phyloP scores from a whole-genome alignment of 2,888 invertebrate species.

The Chaetogeoica ovagalla region DNA sequence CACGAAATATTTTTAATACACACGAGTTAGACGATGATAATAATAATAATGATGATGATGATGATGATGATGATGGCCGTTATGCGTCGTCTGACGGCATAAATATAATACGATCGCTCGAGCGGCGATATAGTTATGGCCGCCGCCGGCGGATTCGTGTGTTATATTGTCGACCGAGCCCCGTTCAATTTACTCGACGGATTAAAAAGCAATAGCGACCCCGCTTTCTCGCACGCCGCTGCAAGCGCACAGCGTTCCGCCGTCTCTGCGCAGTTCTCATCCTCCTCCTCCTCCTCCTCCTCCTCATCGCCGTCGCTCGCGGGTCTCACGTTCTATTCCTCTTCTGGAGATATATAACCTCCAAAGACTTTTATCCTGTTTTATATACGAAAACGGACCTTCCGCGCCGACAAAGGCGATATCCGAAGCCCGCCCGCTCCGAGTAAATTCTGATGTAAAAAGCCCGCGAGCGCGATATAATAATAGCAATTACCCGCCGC shows the following conservation, averaged over 20 bases:
- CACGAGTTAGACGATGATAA: too few species aligned
- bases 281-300: background rate
- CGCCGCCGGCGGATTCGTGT: too few species aligned
- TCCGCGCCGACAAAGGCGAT: constrained; percentile 46
- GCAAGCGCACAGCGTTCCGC: too few species aligned
- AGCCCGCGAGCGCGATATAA: background rate
- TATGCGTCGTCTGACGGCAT: too few species aligned
- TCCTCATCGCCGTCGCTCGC: background rate
- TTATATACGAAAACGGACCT: constrained; percentile 49
- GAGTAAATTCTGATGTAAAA: constrained; percentile 41
- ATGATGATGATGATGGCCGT: too few species aligned
- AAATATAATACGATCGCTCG: too few species aligned
- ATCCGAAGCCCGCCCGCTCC: constrained; percentile 22
- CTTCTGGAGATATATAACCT: constrained; percentile 38
- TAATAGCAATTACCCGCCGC: constrained; percentile 48
- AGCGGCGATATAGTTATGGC: too few species aligned
- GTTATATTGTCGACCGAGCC: too few species aligned
- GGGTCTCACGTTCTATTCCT: background rate
- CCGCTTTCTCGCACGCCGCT: too few species aligned
- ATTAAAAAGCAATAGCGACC: constrained; percentile 29
- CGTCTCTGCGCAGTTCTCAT: background rate
- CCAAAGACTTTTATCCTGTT: constrained; percentile 52
- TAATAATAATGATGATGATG: too few species aligned
- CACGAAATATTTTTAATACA: too few species aligned
- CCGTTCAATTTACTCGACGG: too few species aligned